Evolutionary conservation across 2,113 vertebrate genomes (phyloP), one percentile per base, ranked within the genome.

Genomic region (Epinephelus lanceolatus): DNA sequence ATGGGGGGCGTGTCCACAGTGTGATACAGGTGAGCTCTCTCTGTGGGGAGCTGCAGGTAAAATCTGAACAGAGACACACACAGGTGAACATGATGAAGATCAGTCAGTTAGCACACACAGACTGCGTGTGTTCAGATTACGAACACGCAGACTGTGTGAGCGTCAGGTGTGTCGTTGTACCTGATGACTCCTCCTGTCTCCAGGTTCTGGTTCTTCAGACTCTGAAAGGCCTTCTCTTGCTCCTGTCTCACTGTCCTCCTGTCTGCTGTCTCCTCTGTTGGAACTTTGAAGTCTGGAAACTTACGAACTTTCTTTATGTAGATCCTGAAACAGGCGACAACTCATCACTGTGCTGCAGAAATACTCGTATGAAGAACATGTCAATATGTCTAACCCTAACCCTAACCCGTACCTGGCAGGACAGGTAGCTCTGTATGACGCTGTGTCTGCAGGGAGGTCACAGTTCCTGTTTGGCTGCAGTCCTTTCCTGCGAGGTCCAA

Each of bases 261-360:
- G 68, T 55, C 51, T 2, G 51, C 27, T 1, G 27, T 3, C 19
- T 19, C 19, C 30, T 70, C 68, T 10, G 30, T 15, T 3, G 27
- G 19, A 55, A 67, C 63, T 10, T 15, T 9, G 63, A 67, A 47
- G n/a, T 47, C 42, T 0, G 42, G 63, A 11, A 67, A 70, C 67
- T 70, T 70, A 0, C 68, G 68, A 37, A 70, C 67, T 37, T 55
- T 70, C 68, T 70, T 70, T 4, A 70, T 70, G 51, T 70, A 70
- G 30, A 70, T 70, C 68, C 68, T 70, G 18, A 30, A 52, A 69
- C 17, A 68, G 66, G 42, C 27, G 7, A 37, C 17, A 9, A 6
- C 6, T 37, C 33, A 7, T 37, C 6, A 37, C 33, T 37, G 33
- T 37, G 6, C 33, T 6, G 33, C 33, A 6, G 33, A 37, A 37